A percentile compares a stretch with the other conserved stretches of the same genome.
These are phyloP conservation scores for Parauchenoglanis ngamensis DNA, from an alignment of 2,797 vertebrate species.

Conservation along the genomic window DNA sequence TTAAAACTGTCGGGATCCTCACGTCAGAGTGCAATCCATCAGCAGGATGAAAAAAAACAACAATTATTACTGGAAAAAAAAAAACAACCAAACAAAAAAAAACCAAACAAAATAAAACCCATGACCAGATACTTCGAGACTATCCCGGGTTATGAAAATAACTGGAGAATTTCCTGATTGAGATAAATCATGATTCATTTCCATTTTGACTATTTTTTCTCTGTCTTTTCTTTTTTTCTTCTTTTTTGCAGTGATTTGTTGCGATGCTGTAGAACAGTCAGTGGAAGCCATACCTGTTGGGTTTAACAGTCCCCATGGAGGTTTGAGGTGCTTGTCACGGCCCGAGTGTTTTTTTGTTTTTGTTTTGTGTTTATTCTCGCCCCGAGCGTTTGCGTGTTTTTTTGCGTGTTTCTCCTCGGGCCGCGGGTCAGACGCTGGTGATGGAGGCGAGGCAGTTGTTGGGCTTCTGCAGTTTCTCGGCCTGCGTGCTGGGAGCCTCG, in stretches of 20 bases:
- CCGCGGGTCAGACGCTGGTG: slow-evolving; percentile 92
- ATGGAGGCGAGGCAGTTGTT: slow-evolving; percentile 99
- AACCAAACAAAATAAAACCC: not conserved
- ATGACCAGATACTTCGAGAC: slow-evolving; percentile 51
- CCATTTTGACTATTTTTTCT: slow-evolving; percentile 39
- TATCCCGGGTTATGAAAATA: slow-evolving; percentile 56
- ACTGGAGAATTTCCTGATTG: slow-evolving; percentile 61
- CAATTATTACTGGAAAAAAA: slow-evolving; percentile 35
- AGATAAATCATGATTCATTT: slow-evolving; percentile 55
- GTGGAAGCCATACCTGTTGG: slow-evolving; percentile 82
- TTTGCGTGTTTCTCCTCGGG: slow-evolving; percentile 37
- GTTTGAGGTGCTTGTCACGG: slow-evolving; percentile 74
- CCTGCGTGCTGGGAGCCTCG: slow-evolving; percentile 86
- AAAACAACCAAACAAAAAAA: not conserved
- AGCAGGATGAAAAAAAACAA: slow-evolving; percentile 49
- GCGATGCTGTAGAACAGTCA: slow-evolving; percentile 82
- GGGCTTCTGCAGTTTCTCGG: slow-evolving; percentile 98
- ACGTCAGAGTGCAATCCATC: slow-evolving; percentile 38
- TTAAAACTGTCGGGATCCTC: slow-evolving; percentile 44
- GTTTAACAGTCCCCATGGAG: slow-evolving; percentile 79
- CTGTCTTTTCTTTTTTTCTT: slow-evolving; percentile 57
- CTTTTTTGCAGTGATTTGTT: slow-evolving; percentile 79
- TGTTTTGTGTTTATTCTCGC: slow-evolving; percentile 61
- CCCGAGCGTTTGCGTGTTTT: slow-evolving; percentile 33
- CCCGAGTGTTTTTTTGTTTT: slow-evolving; percentile 21